These are phyloP conservation scores for Netta rufina DNA, from an alignment of 2,797 vertebrate species.

Conservation along the genomic window DNA sequence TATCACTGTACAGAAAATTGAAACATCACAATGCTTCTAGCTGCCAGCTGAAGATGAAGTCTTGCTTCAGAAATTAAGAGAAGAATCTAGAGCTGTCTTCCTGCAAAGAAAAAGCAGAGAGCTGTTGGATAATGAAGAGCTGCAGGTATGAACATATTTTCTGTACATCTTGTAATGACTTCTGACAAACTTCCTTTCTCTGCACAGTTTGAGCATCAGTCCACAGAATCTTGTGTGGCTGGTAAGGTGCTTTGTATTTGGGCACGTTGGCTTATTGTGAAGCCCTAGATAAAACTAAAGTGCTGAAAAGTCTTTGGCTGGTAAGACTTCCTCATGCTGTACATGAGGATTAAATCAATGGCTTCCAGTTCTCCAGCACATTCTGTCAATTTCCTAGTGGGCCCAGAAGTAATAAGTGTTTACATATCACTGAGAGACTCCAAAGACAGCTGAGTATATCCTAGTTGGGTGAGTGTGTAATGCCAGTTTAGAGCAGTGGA, in stretches of 20 bases:
- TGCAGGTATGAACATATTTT: conserved; percentile 84
- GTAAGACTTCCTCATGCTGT: neutral
- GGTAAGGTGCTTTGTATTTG: neutral
- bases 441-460: neutral
- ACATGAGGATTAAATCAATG: neutral
- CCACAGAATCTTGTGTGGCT: neutral
- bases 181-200: neutral
- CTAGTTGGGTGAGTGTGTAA: neutral
- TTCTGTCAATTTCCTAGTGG: neutral
- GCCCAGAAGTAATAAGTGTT: neutral
- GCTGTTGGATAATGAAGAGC: conserved; percentile 95
- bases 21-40: conserved; percentile 74
- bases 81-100: conserved; percentile 98
- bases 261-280: neutral
- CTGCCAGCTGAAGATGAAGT: conserved; percentile 96
- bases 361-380: neutral
- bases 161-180: neutral
- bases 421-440: neutral
- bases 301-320: neutral
- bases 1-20: neutral
- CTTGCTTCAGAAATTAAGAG: conserved; percentile 94
- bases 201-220: neutral
- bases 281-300: neutral
- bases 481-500: neutral
- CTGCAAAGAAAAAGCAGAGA: conserved; percentile 98